Evolutionary conservation across 1,140 invertebrate genomes (phyloP), one percentile per base, ranked within the genome.

Genomic region (Macrobrachium rosenbergii): DNA sequence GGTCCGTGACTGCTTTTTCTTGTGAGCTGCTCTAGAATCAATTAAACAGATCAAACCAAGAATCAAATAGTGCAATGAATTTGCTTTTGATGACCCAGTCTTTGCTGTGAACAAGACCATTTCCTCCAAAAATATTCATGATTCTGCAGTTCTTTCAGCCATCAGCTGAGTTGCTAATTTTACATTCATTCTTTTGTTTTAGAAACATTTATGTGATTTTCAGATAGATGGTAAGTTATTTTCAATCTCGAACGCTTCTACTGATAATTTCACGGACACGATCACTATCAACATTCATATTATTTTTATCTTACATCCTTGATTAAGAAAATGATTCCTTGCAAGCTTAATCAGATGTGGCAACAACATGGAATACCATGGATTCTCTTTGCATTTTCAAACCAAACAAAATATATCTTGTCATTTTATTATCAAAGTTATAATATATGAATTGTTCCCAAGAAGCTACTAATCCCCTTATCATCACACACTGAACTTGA

Each of bases 171-270:
- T 45, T 76, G 73, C 73, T 37, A 76, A 43, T 43, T 76, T 76
- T 23, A 76, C 73, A 37, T 37, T 76, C 73, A 76, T 76, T 76
- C 73, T 76, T 45, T 76, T 76, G 14, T 73, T 73, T 23, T 17
- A 23, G 11, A 17, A 73, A 73, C 69, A 17, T 12, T 17, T 73
- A 23, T 73, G 69, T 28, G 14, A 23, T 73, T 73, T 73, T 16
- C 17, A 75, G 72, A 2, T 2, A 75, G 2, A 75, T 6, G 2
- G 28, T 75, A 75, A 75, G 72, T 6, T 73, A 17, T 12, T 19
- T 76, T 7, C 5, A 37, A 28, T 76, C 43, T 76, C 17, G 12
- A 76, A 28, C 23, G 17, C 73, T 28, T 19, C 73, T 43, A 76
- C 73, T 76, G 21, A 19, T 45, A 76, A 28, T 28, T 12, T 45